A percentile compares a stretch with the other conserved stretches of the same genome.
Conservation (phyloP, 2,888 invertebrate genomes). For the Lithophane ornitopus region DNA sequence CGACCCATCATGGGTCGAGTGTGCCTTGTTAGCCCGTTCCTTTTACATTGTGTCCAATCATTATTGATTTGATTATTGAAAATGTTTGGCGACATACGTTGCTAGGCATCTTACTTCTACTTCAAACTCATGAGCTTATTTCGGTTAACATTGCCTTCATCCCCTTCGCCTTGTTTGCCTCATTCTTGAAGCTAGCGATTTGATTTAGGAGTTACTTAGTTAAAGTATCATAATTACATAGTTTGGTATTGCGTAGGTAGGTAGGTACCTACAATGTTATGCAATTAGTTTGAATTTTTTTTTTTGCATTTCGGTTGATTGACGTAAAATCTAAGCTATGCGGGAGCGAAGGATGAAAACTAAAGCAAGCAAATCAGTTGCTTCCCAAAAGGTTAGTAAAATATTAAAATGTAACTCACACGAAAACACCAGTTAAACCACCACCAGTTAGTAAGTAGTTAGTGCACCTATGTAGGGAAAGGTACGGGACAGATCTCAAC, state of each 20-base stretch:
- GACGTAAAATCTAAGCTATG: neutral
- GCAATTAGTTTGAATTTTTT: neutral
- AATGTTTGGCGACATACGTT: neutral
- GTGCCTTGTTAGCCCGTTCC: neutral
- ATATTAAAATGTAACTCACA: constrained; percentile 30
- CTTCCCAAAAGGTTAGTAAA: constrained; percentile 15
- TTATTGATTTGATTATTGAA: no score
- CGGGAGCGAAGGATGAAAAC: no score
- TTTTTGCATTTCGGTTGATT: neutral
- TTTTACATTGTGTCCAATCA: neutral
- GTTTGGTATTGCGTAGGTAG: neutral
- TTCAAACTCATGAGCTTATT: no score
- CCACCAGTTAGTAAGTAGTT: constrained; percentile 39
- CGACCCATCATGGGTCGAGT: no score
- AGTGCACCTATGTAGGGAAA: constrained; percentile 17
- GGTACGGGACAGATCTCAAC: neutral
- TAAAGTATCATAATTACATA: neutral
- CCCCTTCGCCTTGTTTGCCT: neutral
- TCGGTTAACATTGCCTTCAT: neutral
- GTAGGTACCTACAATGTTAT: no score
- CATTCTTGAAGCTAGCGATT: neutral
- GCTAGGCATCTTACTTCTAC: neutral
- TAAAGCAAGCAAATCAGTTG: neutral
- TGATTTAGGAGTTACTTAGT: neutral
- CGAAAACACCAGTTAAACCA: constrained; percentile 9